These are phyloP conservation scores for Caerostris darwini DNA, from an alignment of 1,140 invertebrate species.

Conservation along the genomic window DNA sequence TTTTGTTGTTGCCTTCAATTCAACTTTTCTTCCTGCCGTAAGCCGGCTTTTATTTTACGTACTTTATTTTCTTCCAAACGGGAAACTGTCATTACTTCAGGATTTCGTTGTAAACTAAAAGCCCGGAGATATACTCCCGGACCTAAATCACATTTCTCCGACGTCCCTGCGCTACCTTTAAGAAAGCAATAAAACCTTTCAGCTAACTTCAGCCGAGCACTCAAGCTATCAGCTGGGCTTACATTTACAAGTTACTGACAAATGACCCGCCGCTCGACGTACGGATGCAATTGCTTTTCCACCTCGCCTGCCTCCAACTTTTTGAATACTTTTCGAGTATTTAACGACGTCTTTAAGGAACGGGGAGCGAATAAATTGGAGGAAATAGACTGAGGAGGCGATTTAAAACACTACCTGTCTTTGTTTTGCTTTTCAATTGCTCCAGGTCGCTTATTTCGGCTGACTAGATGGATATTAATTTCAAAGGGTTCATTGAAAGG, in stretches of 20 bases:
- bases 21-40: background rate
- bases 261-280: slow-evolving; percentile 41
- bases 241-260: slow-evolving; percentile 72
- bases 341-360: slow-evolving; percentile 6
- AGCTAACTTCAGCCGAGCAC: slow-evolving; percentile 26
- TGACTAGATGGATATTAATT: background rate
- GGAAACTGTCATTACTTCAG: slow-evolving; percentile 55
- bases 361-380: background rate
- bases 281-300: slow-evolving; percentile 47
- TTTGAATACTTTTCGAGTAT: slow-evolving; percentile 26
- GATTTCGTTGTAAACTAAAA: slow-evolving; percentile 55
- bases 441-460: too few species aligned
- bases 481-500: background rate
- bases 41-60: slow-evolving; percentile 30
- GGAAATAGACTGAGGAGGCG: slow-evolving; percentile 1
- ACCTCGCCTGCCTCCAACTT: slow-evolving; percentile 29
- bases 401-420: background rate
- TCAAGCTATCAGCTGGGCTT: slow-evolving; percentile 67
- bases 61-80: slow-evolving; percentile 18
- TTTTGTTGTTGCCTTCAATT: background rate
- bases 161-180: slow-evolving; percentile 38
- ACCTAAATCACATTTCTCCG: slow-evolving; percentile 70
- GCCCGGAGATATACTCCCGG: slow-evolving; percentile 38
- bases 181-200: slow-evolving; percentile 65
- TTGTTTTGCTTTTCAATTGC: slow-evolving; percentile 4